phyloP scores from a whole-genome alignment of 2,888 invertebrate genomes.

The Willowsia nigromaculata region DNA sequence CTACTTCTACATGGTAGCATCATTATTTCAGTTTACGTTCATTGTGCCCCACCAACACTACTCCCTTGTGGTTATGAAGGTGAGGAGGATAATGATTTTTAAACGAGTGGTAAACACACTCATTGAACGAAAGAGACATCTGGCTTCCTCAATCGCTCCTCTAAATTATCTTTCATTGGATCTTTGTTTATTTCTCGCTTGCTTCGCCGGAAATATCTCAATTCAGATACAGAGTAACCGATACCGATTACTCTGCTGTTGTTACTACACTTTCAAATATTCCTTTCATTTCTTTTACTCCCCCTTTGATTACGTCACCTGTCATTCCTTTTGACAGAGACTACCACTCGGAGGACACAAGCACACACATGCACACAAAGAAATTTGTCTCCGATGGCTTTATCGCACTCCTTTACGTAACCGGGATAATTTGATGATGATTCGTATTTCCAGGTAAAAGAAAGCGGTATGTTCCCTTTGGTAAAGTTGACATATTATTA shows the following conservation, averaged over 20 bases:
- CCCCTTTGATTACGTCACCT: constrained; percentile 3
- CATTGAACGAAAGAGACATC: not conserved
- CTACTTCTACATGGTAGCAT: not conserved
- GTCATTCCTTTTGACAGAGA: constrained; percentile 8
- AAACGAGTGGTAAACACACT: not conserved
- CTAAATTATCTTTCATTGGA: not conserved
- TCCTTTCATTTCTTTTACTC: not conserved
- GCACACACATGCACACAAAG: not conserved
- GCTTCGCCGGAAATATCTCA: not conserved
- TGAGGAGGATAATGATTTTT: not conserved
- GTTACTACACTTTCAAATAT: not conserved
- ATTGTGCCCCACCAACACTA: not conserved
- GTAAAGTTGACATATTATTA: not conserved
- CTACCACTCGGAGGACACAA: not conserved
- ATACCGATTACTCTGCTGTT: not conserved
- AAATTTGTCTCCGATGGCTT: not conserved
- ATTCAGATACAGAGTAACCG: not conserved
- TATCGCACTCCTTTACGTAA: not conserved
- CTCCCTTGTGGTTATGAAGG: not conserved
- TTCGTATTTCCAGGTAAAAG: not conserved
- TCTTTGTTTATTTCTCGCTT: too few species aligned
- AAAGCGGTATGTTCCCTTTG: not conserved
- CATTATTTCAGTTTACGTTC: not conserved
- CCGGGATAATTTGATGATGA: not conserved
- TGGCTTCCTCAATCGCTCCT: not conserved